Evolutionary conservation across 1,140 invertebrate species (phyloP), one percentile per base, ranked within the genome.

Genomic region (Brachionus angularis): DNA sequence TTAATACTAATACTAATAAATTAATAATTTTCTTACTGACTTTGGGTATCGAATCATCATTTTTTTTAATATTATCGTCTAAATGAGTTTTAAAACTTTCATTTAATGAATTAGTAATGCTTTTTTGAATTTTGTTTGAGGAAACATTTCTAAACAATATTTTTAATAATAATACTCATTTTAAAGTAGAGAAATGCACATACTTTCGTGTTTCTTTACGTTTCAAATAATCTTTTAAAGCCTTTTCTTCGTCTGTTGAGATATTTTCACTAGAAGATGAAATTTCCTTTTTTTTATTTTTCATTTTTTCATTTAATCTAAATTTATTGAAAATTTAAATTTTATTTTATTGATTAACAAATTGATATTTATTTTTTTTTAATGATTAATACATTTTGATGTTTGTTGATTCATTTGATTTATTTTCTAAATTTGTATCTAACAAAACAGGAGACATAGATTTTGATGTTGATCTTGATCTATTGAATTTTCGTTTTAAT

Each of bases 21-120:
- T 31, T 47, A 67, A 47, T 34, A 44, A 25, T 25, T n/a, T 67
- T 46, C 62, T 67, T 67, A 67, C 62, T 67, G 62, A 67, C 62
- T 67, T 67, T 67, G 23, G 25, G 21, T 34, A 42, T 18, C n/a
- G 62, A 67, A 4, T 50, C n/a, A 23, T 64, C 61, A 10, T 10
- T 16, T 42, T n/a, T n/a, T n/a, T n/a, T n/a, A n/a, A n/a, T n/a
- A n/a, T n/a, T n/a, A n/a, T n/a, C n/a, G n/a, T n/a, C n/a, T n/a
- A n/a, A n/a, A n/a, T n/a, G n/a, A n/a, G n/a, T n/a, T n/a, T n/a
- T n/a, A n/a, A n/a, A n/a, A n/a, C n/a, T n/a, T n/a, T n/a, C n/a
- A n/a, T n/a, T n/a, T n/a, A n/a, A n/a, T n/a, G n/a, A n/a, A n/a
- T n/a, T n/a, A n/a, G n/a, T n/a, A n/a, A n/a, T n/a, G n/a, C n/a